Base-by-base conservation (phyloP, 1,140 invertebrate genomes). In the Zaprionus davidi region DNA sequence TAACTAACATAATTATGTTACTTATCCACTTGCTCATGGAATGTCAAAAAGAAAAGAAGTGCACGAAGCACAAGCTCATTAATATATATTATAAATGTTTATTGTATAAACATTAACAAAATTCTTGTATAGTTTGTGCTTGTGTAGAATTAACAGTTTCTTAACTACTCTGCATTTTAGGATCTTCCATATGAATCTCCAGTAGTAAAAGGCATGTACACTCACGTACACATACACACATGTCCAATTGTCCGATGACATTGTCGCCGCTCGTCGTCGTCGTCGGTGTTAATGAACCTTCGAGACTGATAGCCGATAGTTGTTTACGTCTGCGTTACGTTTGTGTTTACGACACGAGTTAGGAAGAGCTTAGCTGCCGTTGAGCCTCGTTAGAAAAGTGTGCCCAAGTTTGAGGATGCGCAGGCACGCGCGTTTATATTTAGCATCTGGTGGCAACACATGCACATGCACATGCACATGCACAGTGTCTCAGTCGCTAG, bases 341-440 rank as follows among this genome's bases (percentile, higher is more conserved):
- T 57, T 51, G 55, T 65, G 71, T 66, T 31, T 56, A 56, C 53
- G 49, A 57, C 46, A 9, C 2, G 24, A 36, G 28, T 68, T 72
- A 79, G 55, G 63, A 75, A 78, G 74, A 81, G 77, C 77, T 78
- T 26, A 41, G 51, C 28, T 55, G 63, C 36, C 36, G 78, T 13
- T 38, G 12, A 38, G 72, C 68, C 79, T 85, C 82, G 82, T 86
- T 85, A 81, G 82, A 79, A 79, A 86, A 86, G 76, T 85, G 82
- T 59, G 64, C 62, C 72, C 62, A 78, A 76, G 84, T 86, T 88
- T 79, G 81, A 87, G 74, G 84, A 81, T 88, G 81, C 78, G 67
- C 69, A 87, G 85, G 84, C 84, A 87, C 85, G 84, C 85, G 78
- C 81, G 81, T 90, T 87, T 87, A 87, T 87, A 87, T 87, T 87